phyloP scores from a whole-genome alignment of 2,113 vertebrate genomes.

The Neodon shergylaensis region DNA sequence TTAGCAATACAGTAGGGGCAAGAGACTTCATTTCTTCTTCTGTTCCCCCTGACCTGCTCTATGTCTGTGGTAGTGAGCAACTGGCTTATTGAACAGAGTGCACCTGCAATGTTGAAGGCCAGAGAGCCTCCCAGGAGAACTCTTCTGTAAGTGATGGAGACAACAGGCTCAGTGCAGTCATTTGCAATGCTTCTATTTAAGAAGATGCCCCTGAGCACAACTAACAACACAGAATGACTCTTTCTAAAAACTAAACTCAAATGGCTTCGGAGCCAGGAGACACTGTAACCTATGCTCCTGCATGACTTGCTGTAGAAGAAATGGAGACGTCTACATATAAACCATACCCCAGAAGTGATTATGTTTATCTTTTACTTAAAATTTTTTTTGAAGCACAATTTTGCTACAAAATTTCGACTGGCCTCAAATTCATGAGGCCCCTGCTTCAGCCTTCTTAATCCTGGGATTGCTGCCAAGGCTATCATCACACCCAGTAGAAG shows the following conservation, averaged over 20 bases:
- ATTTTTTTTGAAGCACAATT: background rate
- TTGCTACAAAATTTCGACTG: background rate
- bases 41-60: background rate
- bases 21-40: background rate
- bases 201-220: conserved; percentile 37
- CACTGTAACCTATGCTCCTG: background rate
- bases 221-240: conserved; percentile 10
- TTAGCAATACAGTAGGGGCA: conserved; percentile 53
- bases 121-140: background rate
- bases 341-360: background rate
- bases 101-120: background rate
- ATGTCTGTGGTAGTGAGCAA: background rate
- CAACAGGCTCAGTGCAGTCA: background rate
- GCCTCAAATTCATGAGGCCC: background rate
- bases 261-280: background rate
- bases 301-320: background rate
- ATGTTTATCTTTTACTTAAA: background rate
- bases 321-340: background rate
- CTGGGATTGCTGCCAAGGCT: background rate
- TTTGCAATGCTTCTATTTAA: conserved; percentile 10
- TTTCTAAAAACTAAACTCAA: conserved; percentile 59
- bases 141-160: conserved; percentile 12
- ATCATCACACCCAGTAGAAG: background rate
- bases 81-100: background rate
- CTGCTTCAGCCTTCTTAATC: background rate